Base-by-base conservation (phyloP, 2,888 invertebrate genomes). In the Cinara cedri region DNA sequence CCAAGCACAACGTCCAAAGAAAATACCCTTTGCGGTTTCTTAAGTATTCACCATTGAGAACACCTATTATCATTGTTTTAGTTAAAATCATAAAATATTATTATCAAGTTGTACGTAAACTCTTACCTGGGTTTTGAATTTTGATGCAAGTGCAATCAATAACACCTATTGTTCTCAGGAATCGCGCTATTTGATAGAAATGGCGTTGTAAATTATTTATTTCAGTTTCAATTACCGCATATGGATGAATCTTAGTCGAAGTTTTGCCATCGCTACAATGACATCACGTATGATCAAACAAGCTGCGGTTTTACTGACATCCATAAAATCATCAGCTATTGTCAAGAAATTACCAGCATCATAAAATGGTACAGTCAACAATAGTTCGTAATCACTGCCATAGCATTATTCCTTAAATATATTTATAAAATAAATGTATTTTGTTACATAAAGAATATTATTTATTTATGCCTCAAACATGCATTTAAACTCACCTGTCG, bases 151-250 rank as follows among this genome's bases (percentile, higher is more conserved):
- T 49, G 21, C 65, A 66, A 44, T 66, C 65, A 21, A 66, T 66
- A 14, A 19, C 46, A 66, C 65, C 65, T n/a, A 66, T 66, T 21
- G 44, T 44, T 66, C 65, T 66, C 13, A 46, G 65, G 13, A 66
- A 66, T 26, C 46, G n/a, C 13, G 65, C 65, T 49, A 83, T 83
- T 57, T 81, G 19, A 80, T 72, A 82, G 70, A 83, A 84, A 10
- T 74, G 24, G 8, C 72, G 54, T 63, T 83, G 81, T 57, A 24
- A 57, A 21, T 57, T 21, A 21, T 11, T 57, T 21, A 57, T 57
- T 14, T 24, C 57, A 6, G 6, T 13, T 57, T 57, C 21, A 3
- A 21, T 57, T 4, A 21, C 57, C 21, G 57, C 57, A 57, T 57
- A 57, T 21, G 24, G 19, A 57, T 57, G 57, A 57, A 57, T 21